Base-by-base conservation (phyloP, 2,113 vertebrate species). In the Herpetotheres cachinnans region DNA sequence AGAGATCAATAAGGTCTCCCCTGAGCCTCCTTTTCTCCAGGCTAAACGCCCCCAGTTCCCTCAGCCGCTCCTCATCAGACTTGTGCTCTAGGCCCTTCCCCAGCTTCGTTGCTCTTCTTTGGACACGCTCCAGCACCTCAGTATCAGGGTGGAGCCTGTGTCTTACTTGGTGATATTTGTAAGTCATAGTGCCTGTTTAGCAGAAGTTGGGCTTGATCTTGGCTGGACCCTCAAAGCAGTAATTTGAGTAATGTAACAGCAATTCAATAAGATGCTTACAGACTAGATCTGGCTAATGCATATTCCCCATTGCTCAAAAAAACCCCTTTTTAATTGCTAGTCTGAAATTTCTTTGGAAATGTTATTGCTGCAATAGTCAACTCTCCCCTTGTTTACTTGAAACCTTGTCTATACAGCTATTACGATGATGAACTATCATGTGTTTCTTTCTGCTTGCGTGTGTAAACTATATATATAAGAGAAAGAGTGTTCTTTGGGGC, bases 331-430 rank as follows among this genome's bases (percentile, higher is more conserved):
- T 90, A 82, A 84, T 69, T 87, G 26, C 47, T 58, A 63, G 16
- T 54, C 78, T 85, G 74, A 82, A 90, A 82, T 87, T 19, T 93
- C 70, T 79, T 72, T 82, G 73, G 89, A 85, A 96, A 87, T 87
- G 24, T 15, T 94, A 34, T 42, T 87, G 56, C 61, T 65, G 69
- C 56, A 69, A 56, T 79, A 80, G 46, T 93, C 86, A 84, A 36
- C 50, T 84, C 54, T 77, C 21, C 58, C 50, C 80, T 96, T 15
- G 8, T 84, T 95, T 81, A 66, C 67, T 91, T 84, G 91, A 85
- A 89, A 58, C 55, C 38, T 92, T 58, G 59, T 83, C 82, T 83
- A 8, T 77, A 66, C 21, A 78, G 80, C 38, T 42, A 86, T 13
- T 52, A 27, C 0, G 0, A 16, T 77, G 72, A 82, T 70, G 46